These are phyloP conservation scores for Cheilosia vernalis DNA, from an alignment of 2,888 invertebrate genomes.

Conservation along the genomic window DNA sequence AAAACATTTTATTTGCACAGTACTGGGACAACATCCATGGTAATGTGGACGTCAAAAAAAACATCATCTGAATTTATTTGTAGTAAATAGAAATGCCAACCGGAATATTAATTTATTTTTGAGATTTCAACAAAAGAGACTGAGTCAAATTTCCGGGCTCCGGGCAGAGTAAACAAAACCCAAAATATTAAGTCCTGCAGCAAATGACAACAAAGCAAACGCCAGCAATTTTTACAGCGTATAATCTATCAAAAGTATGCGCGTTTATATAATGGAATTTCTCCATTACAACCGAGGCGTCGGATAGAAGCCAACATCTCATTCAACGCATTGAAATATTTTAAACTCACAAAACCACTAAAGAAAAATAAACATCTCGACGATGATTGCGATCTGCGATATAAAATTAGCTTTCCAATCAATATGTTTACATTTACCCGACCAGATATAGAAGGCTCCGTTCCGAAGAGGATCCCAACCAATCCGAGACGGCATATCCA, in stretches of 20 bases:
- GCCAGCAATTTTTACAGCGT: neutral
- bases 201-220: neutral
- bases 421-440: constrained; percentile 13
- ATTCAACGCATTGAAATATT: constrained; percentile 15
- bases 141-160: neutral
- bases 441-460: neutral
- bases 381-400: constrained; percentile 9
- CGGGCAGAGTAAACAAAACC: too few species aligned
- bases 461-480: neutral
- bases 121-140: neutral
- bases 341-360: constrained; percentile 19
- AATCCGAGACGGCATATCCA: neutral
- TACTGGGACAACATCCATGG: too few species aligned
- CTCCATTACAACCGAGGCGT: neutral
- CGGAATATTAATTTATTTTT: too few species aligned
- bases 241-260: too few species aligned
- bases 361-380: constrained; percentile 27
- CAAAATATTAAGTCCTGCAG: neutral
- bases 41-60: too few species aligned
- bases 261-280: neutral
- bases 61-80: too few species aligned
- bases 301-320: constrained; percentile 9
- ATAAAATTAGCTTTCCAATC: constrained; percentile 38
- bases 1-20: too few species aligned
- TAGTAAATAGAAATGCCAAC: too few species aligned